Conservation (phyloP, 2,888 invertebrate species). For the Marasmarcha lunaedactyla region DNA sequence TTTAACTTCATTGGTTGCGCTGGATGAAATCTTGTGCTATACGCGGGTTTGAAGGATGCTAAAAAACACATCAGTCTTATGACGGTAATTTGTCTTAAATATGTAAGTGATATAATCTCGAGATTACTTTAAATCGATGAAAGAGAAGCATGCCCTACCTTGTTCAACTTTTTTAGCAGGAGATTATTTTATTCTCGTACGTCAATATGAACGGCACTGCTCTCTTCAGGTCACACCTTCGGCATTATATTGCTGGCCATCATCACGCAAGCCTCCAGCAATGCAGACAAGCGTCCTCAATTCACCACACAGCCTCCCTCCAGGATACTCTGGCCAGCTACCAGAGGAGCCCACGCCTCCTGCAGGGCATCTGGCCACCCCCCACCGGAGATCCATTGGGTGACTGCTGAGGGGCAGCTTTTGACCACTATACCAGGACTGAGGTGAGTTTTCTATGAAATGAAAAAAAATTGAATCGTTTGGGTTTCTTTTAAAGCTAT, state of each 20-base stretch:
- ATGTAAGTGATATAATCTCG: too few relatives aligned
- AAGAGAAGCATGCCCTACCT: too few relatives aligned
- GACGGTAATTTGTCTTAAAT: too few relatives aligned
- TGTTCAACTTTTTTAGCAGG: too few relatives aligned
- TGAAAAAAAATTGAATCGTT: neutral
- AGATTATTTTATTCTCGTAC: too few relatives aligned
- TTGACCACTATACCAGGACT: slow-evolving; percentile 57
- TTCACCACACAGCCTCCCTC: slow-evolving; percentile 50
- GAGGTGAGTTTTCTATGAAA: slow-evolving; percentile 32
- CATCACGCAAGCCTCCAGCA: slow-evolving; percentile 16
- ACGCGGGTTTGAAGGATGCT: too few relatives aligned
- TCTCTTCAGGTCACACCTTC: slow-evolving; percentile 27
- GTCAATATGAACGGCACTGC: too few relatives aligned
- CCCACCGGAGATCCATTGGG: slow-evolving; percentile 52
- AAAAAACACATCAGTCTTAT: too few relatives aligned
- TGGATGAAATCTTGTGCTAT: too few relatives aligned
- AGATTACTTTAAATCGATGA: too few relatives aligned
- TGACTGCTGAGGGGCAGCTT: slow-evolving; percentile 56
- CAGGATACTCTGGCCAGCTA: slow-evolving; percentile 55
- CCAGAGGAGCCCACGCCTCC: slow-evolving; percentile 47
- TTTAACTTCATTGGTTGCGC: too few relatives aligned
- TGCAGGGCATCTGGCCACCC: slow-evolving; percentile 56
- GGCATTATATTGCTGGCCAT: slow-evolving; percentile 22
- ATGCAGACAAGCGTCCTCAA: slow-evolving; percentile 51
- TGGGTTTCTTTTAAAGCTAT: slow-evolving; percentile 1